A percentile compares a stretch with the other conserved stretches of the same genome.
Evolutionary conservation across 2,888 invertebrate genomes (phyloP).

Genomic region (Drosophila birchii): DNA sequence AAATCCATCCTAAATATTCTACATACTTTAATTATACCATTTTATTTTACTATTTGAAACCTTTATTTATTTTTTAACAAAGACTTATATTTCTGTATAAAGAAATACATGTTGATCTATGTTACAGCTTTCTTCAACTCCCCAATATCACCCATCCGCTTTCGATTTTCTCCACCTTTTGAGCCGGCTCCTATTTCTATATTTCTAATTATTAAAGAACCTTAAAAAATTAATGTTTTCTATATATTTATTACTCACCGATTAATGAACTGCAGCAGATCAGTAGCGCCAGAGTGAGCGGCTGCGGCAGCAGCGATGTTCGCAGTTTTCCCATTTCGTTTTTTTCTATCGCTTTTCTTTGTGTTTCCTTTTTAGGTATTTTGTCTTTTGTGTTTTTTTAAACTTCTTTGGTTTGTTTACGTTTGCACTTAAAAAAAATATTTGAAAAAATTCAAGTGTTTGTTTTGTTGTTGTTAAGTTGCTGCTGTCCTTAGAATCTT

Average conservation of each 20-base stretch:
- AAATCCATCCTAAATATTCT: too few relatives aligned
- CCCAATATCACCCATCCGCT: neutral
- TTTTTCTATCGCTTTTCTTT: slow-evolving; percentile 20
- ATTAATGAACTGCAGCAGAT: slow-evolving; percentile 70
- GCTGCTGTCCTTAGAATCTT: neutral
- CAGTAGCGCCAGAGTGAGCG: slow-evolving; percentile 59
- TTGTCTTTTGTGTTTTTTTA: slow-evolving; percentile 4
- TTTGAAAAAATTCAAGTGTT: slow-evolving; percentile 29
- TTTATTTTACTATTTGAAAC: too few relatives aligned
- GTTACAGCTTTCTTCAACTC: neutral
- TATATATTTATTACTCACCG: slow-evolving; percentile 56
- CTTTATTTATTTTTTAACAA: too few relatives aligned
- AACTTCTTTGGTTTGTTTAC: slow-evolving; percentile 38
- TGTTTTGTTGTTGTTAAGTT: neutral
- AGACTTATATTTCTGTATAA: too few relatives aligned
- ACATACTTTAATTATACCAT: too few relatives aligned
- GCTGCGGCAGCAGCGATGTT: slow-evolving; percentile 52
- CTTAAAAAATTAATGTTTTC: slow-evolving; percentile 3
- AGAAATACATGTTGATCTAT: neutral
- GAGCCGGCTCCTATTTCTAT: slow-evolving; percentile 23
- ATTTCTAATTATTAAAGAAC: slow-evolving; percentile 38
- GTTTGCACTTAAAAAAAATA: slow-evolving; percentile 34
- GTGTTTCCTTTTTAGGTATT: slow-evolving; percentile 5
- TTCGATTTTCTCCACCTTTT: slow-evolving; percentile 11
- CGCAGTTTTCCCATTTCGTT: slow-evolving; percentile 68